Conservation (phyloP, 23 tunicate species). For the Halocynthia roretzi region DNA sequence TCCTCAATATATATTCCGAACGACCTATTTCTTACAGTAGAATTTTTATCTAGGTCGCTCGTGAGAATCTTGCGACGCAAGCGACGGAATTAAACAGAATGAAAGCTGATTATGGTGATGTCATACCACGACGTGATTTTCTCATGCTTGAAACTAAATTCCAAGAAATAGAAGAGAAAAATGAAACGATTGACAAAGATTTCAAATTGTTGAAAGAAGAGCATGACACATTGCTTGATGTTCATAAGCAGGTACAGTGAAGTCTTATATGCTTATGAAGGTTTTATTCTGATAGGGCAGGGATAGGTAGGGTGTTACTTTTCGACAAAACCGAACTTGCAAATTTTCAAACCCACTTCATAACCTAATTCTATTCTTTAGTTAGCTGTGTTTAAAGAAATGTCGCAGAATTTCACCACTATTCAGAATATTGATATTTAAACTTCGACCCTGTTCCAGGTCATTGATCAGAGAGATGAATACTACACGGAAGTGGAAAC, state of each 20-base stretch:
- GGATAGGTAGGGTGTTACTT: too few species aligned
- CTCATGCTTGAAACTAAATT: conserved; percentile 50
- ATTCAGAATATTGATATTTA: neutral
- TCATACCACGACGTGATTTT: conserved; percentile 79
- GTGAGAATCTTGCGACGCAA: conserved; percentile 60
- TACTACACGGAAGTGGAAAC: conserved; percentile 80
- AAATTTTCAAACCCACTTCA: too few species aligned
- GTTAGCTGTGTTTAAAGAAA: neutral
- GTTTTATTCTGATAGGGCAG: too few species aligned
- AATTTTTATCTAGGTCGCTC: conserved; percentile 48
- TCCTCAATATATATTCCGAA: too few species aligned
- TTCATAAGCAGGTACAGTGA: conserved; percentile 54
- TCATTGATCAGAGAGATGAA: conserved; percentile 70
- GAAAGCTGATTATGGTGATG: conserved; percentile 92
- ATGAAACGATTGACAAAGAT: conserved; percentile 26
- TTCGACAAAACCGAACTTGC: too few species aligned
- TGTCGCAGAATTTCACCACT: neutral
- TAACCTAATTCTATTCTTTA: too few species aligned
- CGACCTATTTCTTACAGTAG: neutral
- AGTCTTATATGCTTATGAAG: too few species aligned
- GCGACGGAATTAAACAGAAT: conserved; percentile 77
- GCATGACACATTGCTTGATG: conserved; percentile 81
- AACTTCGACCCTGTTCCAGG: conserved; percentile 23
- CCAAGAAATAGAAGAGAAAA: conserved; percentile 44
- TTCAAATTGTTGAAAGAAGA: conserved; percentile 64